These are phyloP conservation scores for Lochmaea crataegi DNA, from an alignment of 2,888 invertebrate genomes.

Conservation along the genomic window DNA sequence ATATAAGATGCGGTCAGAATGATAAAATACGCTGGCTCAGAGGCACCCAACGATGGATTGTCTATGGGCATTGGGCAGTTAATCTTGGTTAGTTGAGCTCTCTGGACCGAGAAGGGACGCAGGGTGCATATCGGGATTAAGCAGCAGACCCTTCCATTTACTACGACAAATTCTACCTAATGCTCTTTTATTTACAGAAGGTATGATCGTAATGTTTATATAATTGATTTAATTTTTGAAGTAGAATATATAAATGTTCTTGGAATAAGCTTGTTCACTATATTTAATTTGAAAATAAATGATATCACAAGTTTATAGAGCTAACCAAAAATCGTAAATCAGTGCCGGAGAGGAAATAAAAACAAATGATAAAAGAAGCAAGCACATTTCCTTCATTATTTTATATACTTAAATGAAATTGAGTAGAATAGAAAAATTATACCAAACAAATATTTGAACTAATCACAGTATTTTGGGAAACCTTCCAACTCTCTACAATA, in stretches of 20 bases:
- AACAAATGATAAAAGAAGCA: too few relatives aligned
- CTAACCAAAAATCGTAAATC: too few relatives aligned
- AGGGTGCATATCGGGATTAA: conserved; percentile 19
- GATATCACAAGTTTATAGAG: too few relatives aligned
- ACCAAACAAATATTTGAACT: too few relatives aligned
- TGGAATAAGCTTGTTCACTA: too few relatives aligned
- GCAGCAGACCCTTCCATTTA: conserved; percentile 23
- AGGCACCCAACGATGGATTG: conserved; percentile 15
- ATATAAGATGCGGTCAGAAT: conserved; percentile 33
- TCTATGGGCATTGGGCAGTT: conserved; percentile 16
- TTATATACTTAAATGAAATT: too few relatives aligned
- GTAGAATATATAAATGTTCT: too few relatives aligned
- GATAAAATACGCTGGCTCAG: conserved; percentile 25
- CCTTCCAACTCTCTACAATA: neutral
- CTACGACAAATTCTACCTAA: conserved; percentile 27
- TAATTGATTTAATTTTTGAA: too few relatives aligned
- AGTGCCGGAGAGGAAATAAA: too few relatives aligned
- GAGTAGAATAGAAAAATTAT: too few relatives aligned
- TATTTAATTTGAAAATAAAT: too few relatives aligned
- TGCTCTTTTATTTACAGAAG: conserved; percentile 28
- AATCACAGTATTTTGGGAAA: neutral
- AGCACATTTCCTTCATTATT: too few relatives aligned
- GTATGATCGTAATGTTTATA: neutral
- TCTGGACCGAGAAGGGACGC: conserved; percentile 12
- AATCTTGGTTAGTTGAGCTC: conserved; percentile 20